Evolutionary conservation across 2,113 vertebrate genomes (phyloP).

Genomic region (Archilochus colubris): DNA sequence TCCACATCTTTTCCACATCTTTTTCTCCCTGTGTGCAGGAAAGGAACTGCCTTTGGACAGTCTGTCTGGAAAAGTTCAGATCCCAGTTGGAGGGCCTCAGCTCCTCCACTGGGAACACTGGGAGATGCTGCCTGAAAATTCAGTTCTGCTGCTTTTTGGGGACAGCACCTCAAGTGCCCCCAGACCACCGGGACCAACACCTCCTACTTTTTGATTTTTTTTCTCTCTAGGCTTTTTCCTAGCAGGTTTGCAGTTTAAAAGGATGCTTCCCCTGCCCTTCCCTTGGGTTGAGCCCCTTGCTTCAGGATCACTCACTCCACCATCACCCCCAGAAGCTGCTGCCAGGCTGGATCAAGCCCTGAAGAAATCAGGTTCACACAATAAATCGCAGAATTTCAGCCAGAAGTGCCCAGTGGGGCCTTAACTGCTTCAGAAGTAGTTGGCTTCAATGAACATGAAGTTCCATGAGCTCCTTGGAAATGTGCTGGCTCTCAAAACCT

Average conservation of each 20-base stretch:
- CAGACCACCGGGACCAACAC: fast-evolving
- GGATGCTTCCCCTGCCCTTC: neutral
- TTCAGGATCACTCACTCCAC: too few relatives aligned
- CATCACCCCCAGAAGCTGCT: neutral
- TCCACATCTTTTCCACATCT: neutral
- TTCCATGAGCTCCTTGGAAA: fast-evolving
- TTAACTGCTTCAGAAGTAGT: neutral
- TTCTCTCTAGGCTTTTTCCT: neutral
- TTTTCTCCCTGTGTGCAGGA: neutral
- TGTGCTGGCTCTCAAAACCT: neutral
- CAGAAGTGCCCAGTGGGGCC: neutral
- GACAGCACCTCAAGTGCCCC: neutral
- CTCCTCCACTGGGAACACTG: neutral
- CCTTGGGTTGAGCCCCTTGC: too few relatives aligned
- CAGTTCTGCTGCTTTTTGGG: neutral
- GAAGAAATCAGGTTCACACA: neutral
- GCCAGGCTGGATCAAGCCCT: neutral
- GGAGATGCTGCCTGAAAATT: neutral
- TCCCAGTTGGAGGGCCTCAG: neutral
- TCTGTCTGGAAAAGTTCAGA: neutral
- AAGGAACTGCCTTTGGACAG: neutral
- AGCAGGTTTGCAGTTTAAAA: neutral
- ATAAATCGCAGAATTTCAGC: neutral
- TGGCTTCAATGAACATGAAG: too few relatives aligned
- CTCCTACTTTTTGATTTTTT: neutral